Base-by-base conservation (phyloP, 2,797 vertebrate species). In the Meriones psammophilus region DNA sequence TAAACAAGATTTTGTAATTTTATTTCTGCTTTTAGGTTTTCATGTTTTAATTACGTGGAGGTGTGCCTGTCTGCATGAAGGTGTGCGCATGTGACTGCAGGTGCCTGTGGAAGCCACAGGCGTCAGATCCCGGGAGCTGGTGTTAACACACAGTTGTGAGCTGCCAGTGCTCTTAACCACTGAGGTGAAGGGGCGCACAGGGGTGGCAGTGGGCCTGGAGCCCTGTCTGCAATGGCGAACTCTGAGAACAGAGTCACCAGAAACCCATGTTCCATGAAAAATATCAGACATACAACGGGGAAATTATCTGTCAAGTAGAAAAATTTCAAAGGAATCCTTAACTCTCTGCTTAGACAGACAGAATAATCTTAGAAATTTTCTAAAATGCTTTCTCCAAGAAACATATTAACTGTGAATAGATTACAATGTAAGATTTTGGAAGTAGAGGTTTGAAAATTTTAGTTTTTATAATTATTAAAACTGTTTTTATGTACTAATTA, bases 301-400 rank as follows among this genome's bases (percentile, higher is more conserved):
- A 94, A 96, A 97, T 84, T 76, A 83, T 28, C 46, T 71, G 17
- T 46, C 15, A 80, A 96, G 79, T 1, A 89, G 78, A 92, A 96
- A 96, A 94, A 89, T 83, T 58, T 96, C 58, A 95, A 76, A 92
- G 28, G 9, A 91, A 30, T 26, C 36, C 94, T 94, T 90, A 92
- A 83, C 89, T 73, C 8, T 88, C 30, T 92, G 46, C 26, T 42
- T 39, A 39, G n/a, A 87, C 8, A 96, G 30, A 90, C 4, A 73
- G 24, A 87, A 18, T 77, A 71, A 86, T 83, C 93, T 71, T 80
- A 71, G 58, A 86, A 46, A 92, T 86, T 96, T 93, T 94, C 93
- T 94, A 81, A 95, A 95, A 80, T 89, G 80, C 62, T 88, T 39
- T 94, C 60, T 85, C 36, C 92, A 62, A 92, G 58, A 96, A 96